Conservation (phyloP, 1,140 invertebrate genomes). For the Drosophila repleta region DNA sequence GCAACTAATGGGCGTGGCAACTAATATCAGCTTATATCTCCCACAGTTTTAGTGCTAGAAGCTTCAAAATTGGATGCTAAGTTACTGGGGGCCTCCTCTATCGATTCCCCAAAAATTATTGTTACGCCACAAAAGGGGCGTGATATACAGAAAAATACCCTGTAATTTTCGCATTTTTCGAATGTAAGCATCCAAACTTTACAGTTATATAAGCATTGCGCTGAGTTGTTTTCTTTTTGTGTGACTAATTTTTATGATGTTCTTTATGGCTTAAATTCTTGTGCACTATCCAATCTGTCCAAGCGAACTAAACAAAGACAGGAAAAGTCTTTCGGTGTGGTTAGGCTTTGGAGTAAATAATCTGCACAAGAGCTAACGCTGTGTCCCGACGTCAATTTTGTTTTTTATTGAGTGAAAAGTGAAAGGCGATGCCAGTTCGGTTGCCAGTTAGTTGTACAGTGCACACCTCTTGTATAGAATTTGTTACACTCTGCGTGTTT, state of each 20-base stretch:
- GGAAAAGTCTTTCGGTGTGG: conserved; percentile 13
- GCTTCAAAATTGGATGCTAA: too few relatives aligned
- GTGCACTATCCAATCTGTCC: not conserved
- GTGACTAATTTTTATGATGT: conserved; percentile 2
- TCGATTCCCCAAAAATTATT: too few relatives aligned
- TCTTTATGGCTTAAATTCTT: conserved; percentile 10
- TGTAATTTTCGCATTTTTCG: too few relatives aligned
- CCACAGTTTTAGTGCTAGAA: too few relatives aligned
- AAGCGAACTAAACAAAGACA: conserved; percentile 6
- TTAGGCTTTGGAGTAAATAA: conserved; percentile 43
- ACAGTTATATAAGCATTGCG: conserved; percentile 5
- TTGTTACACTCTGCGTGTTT: conserved; percentile 76
- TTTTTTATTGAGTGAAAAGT: conserved; percentile 70
- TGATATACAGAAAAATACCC: too few relatives aligned
- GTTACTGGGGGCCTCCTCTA: too few relatives aligned
- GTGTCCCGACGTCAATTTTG: conserved; percentile 41
- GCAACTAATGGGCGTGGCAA: too few relatives aligned
- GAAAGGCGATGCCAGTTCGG: conserved; percentile 59
- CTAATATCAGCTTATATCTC: too few relatives aligned
- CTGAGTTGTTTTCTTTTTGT: not conserved
- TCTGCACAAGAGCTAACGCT: conserved; percentile 48
- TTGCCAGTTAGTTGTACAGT: not conserved
- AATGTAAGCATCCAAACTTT: too few relatives aligned
- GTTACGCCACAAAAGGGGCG: too few relatives aligned
- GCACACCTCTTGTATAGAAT: conserved; percentile 50